A percentile compares a stretch with the other conserved stretches of the same genome.
phyloP scores from a whole-genome alignment of 2,113 vertebrate genomes.

The Vireo altiloquus region DNA sequence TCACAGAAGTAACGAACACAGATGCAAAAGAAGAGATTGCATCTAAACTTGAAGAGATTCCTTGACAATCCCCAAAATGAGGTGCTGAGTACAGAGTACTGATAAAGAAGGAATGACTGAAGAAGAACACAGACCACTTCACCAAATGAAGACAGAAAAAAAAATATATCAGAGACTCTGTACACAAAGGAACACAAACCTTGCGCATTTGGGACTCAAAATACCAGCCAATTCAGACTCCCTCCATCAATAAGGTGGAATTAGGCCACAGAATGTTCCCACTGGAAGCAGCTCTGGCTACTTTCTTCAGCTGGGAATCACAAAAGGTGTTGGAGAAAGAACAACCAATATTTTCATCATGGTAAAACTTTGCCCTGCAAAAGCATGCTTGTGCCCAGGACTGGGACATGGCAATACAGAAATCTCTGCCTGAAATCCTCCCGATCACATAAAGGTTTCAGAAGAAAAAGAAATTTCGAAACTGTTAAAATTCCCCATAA shows the following conservation, averaged over 20 bases:
- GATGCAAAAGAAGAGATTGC: neutral
- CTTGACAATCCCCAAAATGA: neutral
- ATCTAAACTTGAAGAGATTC: neutral
- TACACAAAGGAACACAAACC: neutral
- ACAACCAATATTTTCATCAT: neutral
- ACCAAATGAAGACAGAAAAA: neutral
- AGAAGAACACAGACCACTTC: neutral
- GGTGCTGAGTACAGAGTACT: neutral
- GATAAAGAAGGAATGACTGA: neutral
- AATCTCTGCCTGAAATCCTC: neutral
- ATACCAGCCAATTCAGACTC: neutral
- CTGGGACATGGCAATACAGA: neutral
- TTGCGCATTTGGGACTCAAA: neutral
- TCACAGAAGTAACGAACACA: neutral
- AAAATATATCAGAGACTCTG: neutral
- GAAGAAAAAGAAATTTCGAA: neutral
- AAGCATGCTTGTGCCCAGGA: neutral
- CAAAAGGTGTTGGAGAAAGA: neutral
- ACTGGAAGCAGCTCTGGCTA: neutral
- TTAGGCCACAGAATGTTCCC: neutral
- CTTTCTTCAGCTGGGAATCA: slow-evolving; percentile 4
- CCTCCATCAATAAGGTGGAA: neutral
- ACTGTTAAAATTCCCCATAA: neutral
- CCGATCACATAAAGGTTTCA: neutral
- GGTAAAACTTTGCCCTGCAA: neutral